These are phyloP conservation scores for Prochilodus magdalenae DNA, from an alignment of 2,113 vertebrate genomes.

Conservation along the genomic window DNA sequence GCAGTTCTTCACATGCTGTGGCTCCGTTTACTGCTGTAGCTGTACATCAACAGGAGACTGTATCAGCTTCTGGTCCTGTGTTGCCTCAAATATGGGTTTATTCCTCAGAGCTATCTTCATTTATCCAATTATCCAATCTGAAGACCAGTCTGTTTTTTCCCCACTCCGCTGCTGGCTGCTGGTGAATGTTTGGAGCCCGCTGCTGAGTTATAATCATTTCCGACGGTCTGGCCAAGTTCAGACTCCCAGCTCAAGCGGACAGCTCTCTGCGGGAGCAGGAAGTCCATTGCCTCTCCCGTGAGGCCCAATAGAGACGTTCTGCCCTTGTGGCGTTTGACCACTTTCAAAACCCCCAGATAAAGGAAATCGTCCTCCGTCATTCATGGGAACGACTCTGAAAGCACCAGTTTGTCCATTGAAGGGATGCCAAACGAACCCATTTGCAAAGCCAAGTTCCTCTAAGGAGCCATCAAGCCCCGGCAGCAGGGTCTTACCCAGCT, in stretches of 20 bases:
- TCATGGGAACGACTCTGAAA: conserved; percentile 55
- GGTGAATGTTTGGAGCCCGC: conserved; percentile 27
- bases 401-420: conserved; percentile 53
- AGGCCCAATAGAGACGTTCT: conserved; percentile 56
- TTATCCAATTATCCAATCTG: conserved; percentile 32
- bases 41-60: neutral
- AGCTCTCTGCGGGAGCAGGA: conserved; percentile 54
- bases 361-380: conserved; percentile 47
- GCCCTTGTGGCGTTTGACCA: conserved; percentile 42
- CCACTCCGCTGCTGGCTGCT: too few relatives aligned
- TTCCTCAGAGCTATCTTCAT: conserved; percentile 21
- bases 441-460: conserved; percentile 50
- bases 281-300: conserved; percentile 28
- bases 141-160: conserved; percentile 16
- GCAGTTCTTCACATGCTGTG: conserved; percentile 3
- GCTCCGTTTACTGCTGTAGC: conserved; percentile 10
- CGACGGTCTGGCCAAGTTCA: conserved; percentile 48
- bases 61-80: conserved; percentile 9
- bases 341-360: conserved; percentile 38
- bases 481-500: conserved; percentile 54
- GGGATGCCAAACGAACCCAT: conserved; percentile 50
- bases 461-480: conserved; percentile 46
- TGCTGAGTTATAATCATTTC: conserved; percentile 49
- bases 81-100: conserved; percentile 6
- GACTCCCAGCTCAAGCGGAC: conserved; percentile 30